phyloP scores from a whole-genome alignment of 2,888 invertebrate genomes.

The Pristionchus japonicus region DNA sequence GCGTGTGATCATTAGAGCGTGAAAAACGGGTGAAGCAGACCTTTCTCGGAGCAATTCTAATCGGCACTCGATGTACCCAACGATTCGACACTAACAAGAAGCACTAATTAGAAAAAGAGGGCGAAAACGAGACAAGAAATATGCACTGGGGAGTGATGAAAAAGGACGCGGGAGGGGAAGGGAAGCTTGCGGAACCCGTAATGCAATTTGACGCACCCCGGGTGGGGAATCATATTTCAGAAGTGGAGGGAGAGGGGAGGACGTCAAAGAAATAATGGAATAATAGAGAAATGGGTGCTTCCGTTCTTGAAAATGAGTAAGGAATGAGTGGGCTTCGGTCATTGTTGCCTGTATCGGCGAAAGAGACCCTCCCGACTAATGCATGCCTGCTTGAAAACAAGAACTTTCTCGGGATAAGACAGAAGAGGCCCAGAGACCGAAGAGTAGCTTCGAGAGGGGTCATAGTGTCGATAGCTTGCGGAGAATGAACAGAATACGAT shows the following conservation, averaged over 20 bases:
- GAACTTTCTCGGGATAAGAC: neutral
- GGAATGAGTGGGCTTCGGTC: neutral
- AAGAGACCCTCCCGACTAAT: neutral
- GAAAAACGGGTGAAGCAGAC: neutral
- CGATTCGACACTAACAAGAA: too few relatives aligned
- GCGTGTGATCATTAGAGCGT: too few relatives aligned
- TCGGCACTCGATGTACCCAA: too few relatives aligned
- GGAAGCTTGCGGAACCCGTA: constrained; percentile 18
- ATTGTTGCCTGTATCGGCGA: neutral
- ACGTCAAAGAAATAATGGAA: neutral
- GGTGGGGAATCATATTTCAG: constrained; percentile 28
- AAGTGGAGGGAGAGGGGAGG: neutral
- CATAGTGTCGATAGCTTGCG: too few relatives aligned
- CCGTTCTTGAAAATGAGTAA: neutral
- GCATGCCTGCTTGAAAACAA: neutral
- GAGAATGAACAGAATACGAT: neutral
- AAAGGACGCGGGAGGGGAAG: neutral
- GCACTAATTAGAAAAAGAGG: neutral
- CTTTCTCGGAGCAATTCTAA: too few relatives aligned
- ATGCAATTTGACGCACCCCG: constrained; percentile 30
- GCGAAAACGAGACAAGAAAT: neutral
- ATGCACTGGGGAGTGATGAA: neutral
- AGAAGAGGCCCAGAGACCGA: too few relatives aligned
- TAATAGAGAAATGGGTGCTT: neutral
- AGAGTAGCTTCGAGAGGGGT: too few relatives aligned